A percentile compares a stretch with the other conserved stretches of the same genome.
Conservation (phyloP, 2,113 vertebrate genomes). For the Nibea coibor region DNA sequence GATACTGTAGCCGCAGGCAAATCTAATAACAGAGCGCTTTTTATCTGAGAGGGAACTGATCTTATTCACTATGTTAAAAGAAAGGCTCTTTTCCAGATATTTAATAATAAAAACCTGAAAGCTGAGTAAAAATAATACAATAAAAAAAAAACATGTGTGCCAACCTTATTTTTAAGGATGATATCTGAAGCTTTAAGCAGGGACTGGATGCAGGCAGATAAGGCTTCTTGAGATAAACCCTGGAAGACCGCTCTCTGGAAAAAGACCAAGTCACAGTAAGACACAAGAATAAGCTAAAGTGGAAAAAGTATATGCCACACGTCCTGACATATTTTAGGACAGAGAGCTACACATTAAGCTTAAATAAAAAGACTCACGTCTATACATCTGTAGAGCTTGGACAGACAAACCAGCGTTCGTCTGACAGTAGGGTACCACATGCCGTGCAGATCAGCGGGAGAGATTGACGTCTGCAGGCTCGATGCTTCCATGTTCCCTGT, state of each 20-base stretch:
- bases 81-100: conserved; percentile 24
- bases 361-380: conserved; percentile 86
- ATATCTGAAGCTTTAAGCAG: conserved; percentile 94
- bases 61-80: conserved; percentile 38
- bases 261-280: conserved; percentile 54
- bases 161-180: conserved; percentile 97
- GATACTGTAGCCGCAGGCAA: conserved; percentile 35
- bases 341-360: not conserved
- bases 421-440: conserved; percentile 99
- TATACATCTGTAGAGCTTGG: conserved; percentile 98
- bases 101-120: conserved; percentile 26
- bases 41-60: conserved; percentile 27
- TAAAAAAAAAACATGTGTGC: conserved; percentile 48
- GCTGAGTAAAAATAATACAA: conserved; percentile 16
- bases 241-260: conserved; percentile 96
- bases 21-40: conserved; percentile 33
- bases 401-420: conserved; percentile 96
- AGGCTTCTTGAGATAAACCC: conserved; percentile 97
- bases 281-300: conserved; percentile 24
- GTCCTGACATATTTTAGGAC: not conserved
- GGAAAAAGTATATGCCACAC: not conserved
- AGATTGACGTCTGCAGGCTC: conserved; percentile 87
- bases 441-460: conserved; percentile 97
- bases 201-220: conserved; percentile 97
- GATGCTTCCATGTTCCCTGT: conserved; percentile 85